phyloP scores from a whole-genome alignment of 2,888 invertebrate species.

The Tethea ocularis region DNA sequence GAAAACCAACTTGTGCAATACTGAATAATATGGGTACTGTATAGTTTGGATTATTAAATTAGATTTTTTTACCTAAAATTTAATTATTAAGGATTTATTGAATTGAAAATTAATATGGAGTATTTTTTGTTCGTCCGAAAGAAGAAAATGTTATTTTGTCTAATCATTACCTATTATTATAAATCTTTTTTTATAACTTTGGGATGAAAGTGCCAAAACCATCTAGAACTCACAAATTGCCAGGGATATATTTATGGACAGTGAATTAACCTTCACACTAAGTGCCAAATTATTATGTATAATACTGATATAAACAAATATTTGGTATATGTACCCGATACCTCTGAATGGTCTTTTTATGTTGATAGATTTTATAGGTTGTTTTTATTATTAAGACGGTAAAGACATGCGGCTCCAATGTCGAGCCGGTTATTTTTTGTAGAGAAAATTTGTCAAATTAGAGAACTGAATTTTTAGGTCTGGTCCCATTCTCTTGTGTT shows the following conservation, averaged over 20 bases:
- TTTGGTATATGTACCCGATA: slow-evolving; percentile 43
- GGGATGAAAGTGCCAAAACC: slow-evolving; percentile 66
- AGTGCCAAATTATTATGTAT: slow-evolving; percentile 76
- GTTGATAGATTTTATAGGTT: slow-evolving; percentile 83
- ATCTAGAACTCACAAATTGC: slow-evolving; percentile 60
- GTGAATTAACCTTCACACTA: slow-evolving; percentile 54
- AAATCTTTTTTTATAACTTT: slow-evolving; percentile 31
- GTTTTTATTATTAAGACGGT: slow-evolving; percentile 82
- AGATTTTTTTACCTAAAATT: slow-evolving; percentile 55
- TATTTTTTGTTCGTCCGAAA: slow-evolving; percentile 46
- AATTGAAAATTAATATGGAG: slow-evolving; percentile 46
- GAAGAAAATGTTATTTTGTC: slow-evolving; percentile 26
- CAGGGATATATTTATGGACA: slow-evolving; percentile 49
- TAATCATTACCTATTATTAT: slow-evolving; percentile 19
- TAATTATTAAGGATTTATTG: slow-evolving; percentile 61
- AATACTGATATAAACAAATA: slow-evolving; percentile 21
- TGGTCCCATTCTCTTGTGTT: slow-evolving; percentile 80
- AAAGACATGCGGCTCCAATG: slow-evolving; percentile 62
- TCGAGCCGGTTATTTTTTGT: slow-evolving; percentile 59
- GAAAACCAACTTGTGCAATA: slow-evolving; percentile 74
- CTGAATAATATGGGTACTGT: slow-evolving; percentile 66
- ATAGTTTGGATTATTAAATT: slow-evolving; percentile 56
- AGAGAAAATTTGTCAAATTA: slow-evolving; percentile 76
- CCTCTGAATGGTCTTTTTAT: slow-evolving; percentile 68
- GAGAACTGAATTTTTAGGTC: slow-evolving; percentile 80